Base-by-base conservation (phyloP, 2,113 vertebrate genomes). In the Micromys minutus region DNA sequence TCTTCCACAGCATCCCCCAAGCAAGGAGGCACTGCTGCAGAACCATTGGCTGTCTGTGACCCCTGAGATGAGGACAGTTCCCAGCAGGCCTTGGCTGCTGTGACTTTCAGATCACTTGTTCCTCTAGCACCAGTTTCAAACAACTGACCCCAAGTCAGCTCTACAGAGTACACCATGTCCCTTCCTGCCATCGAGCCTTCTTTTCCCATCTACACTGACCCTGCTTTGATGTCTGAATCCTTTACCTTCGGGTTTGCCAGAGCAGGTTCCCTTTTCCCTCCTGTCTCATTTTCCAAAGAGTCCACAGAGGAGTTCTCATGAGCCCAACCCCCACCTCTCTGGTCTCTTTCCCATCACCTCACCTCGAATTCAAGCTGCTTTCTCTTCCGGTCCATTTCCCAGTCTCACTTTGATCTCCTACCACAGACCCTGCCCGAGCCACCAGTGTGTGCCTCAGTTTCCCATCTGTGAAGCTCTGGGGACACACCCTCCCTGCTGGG, bases 361-460 rank as follows among this genome's bases (percentile, higher is more conserved):
- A 13, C 21, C 88, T 31, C 2, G 36, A 95, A 19, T 11, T 9
- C 74, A 26, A 22, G 9, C 3, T 39, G 6, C 12, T 47, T 1
- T 6, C 24, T 10, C 19, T 52, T 39, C 34, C n/a, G 42, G 11
- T 34, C 17, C 1, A 24, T 50, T 13, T 67, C 9, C 29, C 15
- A n/a, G 34, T 5, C 12, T 61, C 4, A 3, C 0, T 4, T 7
- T 61, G 22, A 42, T 29, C 10, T 7, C 13, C 11, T 2, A 29
- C 17, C n/a, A 9, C 39, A 4, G 3, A 0, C 13, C 83, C 8
- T 15, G 7, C 59, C 5, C 11, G 24, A 17, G 7, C 1, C 21
- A 19, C 79, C 39, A 55, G 3, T 1, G 1, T 0, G 13, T 1
- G 24, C 9, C 80, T 24, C 1, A 0, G 2, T 12, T 39, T 67